Percentiles rank a stretch among this genome's conserved stretches.
phyloP scores from a whole-genome alignment of 2,888 invertebrate genomes.

The Dorcus hopei region DNA sequence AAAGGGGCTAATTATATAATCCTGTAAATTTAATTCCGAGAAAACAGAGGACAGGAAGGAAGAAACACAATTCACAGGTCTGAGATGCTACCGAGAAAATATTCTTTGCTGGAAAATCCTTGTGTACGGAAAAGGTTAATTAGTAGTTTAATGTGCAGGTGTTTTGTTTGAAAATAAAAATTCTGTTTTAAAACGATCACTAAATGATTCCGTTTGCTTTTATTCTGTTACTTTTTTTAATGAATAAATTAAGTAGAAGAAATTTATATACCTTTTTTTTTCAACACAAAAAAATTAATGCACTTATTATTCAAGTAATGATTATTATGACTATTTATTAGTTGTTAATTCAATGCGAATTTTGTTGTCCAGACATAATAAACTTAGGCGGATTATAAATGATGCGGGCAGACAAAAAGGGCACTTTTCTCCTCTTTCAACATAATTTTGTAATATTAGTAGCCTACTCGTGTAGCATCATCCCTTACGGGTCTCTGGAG shows the following conservation, averaged over 20 bases:
- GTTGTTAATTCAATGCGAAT: too few relatives aligned
- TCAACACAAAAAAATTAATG: neutral
- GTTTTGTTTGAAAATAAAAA: too few relatives aligned
- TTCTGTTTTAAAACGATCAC: too few relatives aligned
- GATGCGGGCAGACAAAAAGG: too few relatives aligned
- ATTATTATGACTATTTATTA: too few relatives aligned
- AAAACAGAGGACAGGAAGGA: slow-evolving; percentile 22
- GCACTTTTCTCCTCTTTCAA: slow-evolving; percentile 13
- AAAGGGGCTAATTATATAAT: slow-evolving; percentile 22
- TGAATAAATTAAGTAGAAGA: neutral
- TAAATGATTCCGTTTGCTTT: neutral
- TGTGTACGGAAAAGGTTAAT: neutral
- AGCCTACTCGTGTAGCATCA: slow-evolving; percentile 37
- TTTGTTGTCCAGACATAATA: too few relatives aligned
- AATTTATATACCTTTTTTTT: neutral
- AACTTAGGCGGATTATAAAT: too few relatives aligned
- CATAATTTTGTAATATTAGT: slow-evolving; percentile 33
- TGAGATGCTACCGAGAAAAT: slow-evolving; percentile 19
- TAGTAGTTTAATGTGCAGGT: neutral
- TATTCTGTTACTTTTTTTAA: neutral
- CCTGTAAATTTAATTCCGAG: slow-evolving; percentile 22
- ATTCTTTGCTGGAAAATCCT: slow-evolving; percentile 12
- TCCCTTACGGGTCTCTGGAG: slow-evolving; percentile 45
- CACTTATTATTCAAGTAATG: too few relatives aligned
- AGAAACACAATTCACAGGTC: slow-evolving; percentile 19